phyloP scores from a whole-genome alignment of 35 echinoderm and acorn worm genomes.

The Hemicentrotus pulcherrimus region DNA sequence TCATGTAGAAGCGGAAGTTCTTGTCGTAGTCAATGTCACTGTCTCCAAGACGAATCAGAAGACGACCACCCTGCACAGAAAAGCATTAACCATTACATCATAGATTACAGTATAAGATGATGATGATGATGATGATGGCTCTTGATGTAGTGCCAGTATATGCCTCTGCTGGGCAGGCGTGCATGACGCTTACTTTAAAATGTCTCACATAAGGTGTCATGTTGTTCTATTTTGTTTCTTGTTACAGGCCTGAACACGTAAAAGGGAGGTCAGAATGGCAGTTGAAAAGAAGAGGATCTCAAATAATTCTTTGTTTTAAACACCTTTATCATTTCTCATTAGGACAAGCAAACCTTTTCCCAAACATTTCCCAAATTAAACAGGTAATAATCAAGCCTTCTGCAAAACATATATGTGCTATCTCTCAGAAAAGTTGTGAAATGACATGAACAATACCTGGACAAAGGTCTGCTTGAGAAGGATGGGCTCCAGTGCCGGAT shows the following conservation, averaged over 20 bases:
- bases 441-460: constrained; percentile 58
- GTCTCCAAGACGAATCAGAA: constrained; percentile 93
- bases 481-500: constrained; percentile 97
- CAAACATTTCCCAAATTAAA: neutral
- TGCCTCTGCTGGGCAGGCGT: no score
- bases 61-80: constrained; percentile 81
- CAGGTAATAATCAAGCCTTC: neutral
- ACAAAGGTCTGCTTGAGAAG: constrained; percentile 97
- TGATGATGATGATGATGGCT: neutral
- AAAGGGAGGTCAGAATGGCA: neutral
- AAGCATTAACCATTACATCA: neutral
- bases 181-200: no score
- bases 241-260: neutral
- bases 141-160: no score
- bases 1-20: constrained; percentile 99
- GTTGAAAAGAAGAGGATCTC: no score
- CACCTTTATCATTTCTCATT: neutral
- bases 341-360: neutral
- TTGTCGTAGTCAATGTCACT: constrained; percentile 99
- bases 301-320: neutral
- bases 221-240: neutral
- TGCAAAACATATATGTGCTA: neutral
- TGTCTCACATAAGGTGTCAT: no score
- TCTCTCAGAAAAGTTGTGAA: neutral
- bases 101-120: neutral